Conservation (phyloP, 2,797 vertebrate genomes). For the Poecile montanus region DNA sequence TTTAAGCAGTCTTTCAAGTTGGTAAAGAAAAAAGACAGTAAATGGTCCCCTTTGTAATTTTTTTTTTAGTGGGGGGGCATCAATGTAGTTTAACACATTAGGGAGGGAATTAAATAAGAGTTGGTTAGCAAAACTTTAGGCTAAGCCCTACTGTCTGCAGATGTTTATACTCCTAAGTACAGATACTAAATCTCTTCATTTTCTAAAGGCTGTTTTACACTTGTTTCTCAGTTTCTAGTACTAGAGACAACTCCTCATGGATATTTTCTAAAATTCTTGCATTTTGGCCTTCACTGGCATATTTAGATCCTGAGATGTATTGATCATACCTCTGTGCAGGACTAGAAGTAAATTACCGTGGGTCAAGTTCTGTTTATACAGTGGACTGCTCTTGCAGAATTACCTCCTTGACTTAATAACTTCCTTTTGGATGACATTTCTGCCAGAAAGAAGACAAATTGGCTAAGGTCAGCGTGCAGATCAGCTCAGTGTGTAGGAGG, state of each 20-base stretch:
- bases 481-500: conserved; percentile 80
- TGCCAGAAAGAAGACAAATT: conserved; percentile 84
- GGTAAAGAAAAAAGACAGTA: not conserved
- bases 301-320: conserved; percentile 41
- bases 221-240: not conserved
- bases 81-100: not conserved
- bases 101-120: not conserved
- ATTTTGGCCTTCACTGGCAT: not conserved
- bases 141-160: not conserved
- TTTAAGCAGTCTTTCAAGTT: not conserved
- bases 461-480: conserved; percentile 78
- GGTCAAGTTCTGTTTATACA: conserved; percentile 86
- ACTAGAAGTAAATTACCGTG: conserved; percentile 77
- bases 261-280: not conserved
- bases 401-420: conserved; percentile 86
- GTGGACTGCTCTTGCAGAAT: conserved; percentile 78
- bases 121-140: not conserved
- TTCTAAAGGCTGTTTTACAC: not conserved
- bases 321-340: conserved; percentile 69
- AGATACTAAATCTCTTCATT: not conserved
- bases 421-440: conserved; percentile 84
- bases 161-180: not conserved
- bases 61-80: not conserved
- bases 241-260: not conserved
- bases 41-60: not conserved